A percentile compares a stretch with the other conserved stretches of the same genome.
Evolutionary conservation across 2,797 vertebrate genomes (phyloP).

Genomic region (Gobionotothen gibberifrons): DNA sequence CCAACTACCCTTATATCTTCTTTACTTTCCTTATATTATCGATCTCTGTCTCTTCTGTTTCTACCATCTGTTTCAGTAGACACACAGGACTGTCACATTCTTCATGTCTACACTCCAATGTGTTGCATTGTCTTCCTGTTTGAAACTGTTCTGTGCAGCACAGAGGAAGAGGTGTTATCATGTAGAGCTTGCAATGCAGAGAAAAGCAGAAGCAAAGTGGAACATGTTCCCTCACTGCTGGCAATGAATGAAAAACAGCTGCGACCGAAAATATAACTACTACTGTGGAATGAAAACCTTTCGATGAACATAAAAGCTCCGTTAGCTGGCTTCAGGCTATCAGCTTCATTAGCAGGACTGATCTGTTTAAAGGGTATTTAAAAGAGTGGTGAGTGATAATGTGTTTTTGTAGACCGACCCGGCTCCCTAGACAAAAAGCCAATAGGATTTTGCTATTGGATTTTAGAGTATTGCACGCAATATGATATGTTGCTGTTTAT

Average conservation of each 20-base stretch:
- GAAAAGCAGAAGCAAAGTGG: slow-evolving; percentile 63
- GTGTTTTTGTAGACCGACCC: too few species aligned
- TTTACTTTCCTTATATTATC: not conserved
- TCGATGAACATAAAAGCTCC: too few species aligned
- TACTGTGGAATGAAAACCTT: not conserved
- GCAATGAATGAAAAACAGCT: slow-evolving; percentile 1
- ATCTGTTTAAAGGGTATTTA: too few species aligned
- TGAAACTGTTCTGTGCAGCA: slow-evolving; percentile 36
- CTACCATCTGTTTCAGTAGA: not conserved
- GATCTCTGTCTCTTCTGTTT: not conserved
- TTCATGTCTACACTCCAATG: not conserved
- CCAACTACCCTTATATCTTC: not conserved
- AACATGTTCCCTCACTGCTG: slow-evolving; percentile 39
- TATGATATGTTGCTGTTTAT: too few species aligned
- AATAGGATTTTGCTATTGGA: too few species aligned
- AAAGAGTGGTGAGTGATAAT: too few species aligned
- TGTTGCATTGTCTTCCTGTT: slow-evolving; percentile 44
- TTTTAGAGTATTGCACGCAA: too few species aligned
- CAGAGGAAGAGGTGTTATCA: slow-evolving; percentile 27
- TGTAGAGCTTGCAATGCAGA: slow-evolving; percentile 28
- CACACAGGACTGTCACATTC: too few species aligned
- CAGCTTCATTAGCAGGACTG: too few species aligned
- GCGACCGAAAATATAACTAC: not conserved
- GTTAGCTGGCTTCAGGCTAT: too few species aligned
- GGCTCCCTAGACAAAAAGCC: too few species aligned